Percentiles rank a stretch among this genome's conserved stretches.
Evolutionary conservation across 1,140 invertebrate genomes (phyloP).

Genomic region (Teleogryllus occipitalis): DNA sequence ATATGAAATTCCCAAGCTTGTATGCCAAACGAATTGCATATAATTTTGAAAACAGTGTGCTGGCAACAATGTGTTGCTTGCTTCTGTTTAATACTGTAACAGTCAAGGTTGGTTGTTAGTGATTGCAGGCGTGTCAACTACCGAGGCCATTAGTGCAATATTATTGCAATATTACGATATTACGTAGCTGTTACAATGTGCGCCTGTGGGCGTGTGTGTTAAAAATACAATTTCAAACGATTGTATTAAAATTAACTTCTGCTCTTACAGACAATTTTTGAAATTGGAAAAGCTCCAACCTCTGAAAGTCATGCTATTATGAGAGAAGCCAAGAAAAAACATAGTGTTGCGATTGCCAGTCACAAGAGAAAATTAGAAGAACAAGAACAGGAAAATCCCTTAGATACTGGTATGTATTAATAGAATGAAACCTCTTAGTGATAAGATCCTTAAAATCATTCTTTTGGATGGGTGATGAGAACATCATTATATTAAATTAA

Average conservation of each 20-base stretch:
- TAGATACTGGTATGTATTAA: background rate
- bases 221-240: background rate
- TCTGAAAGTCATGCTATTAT: slow-evolving; percentile 44
- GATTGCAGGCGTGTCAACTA: no score
- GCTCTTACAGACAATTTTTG: slow-evolving; percentile 82
- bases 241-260: background rate
- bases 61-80: no score
- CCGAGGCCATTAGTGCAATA: no score
- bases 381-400: slow-evolving; percentile 32
- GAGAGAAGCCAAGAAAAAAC: slow-evolving; percentile 26
- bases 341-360: slow-evolving; percentile 24
- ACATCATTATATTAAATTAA: no score
- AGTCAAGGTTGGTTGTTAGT: no score
- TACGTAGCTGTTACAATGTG: no score
- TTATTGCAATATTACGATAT: no score
- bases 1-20: no score
- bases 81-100: no score
- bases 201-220: background rate
- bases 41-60: no score
- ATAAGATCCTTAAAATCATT: background rate
- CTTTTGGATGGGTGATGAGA: background rate
- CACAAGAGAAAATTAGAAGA: slow-evolving; percentile 35
- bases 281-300: slow-evolving; percentile 74
- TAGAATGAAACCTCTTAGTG: background rate
- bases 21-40: no score